phyloP scores from a whole-genome alignment of 2,888 invertebrate species.

The Dendrolimus pini region DNA sequence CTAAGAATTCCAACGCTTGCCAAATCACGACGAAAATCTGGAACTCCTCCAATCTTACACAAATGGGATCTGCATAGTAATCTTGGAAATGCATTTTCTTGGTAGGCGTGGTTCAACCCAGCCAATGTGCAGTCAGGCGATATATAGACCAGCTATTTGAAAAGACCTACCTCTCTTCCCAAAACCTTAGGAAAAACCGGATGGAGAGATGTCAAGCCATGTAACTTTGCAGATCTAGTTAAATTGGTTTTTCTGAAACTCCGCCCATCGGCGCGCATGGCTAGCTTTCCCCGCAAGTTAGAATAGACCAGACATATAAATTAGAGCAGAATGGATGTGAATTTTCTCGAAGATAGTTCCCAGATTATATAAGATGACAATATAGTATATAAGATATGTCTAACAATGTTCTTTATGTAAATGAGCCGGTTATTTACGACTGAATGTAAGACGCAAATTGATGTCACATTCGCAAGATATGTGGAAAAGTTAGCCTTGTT shows the following conservation, averaged over 20 bases:
- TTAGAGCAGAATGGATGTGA: constrained; percentile 48
- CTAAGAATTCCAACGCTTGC: constrained; percentile 19
- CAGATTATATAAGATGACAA: constrained; percentile 59
- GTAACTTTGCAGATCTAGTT: constrained; percentile 45
- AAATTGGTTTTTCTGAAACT: constrained; percentile 37
- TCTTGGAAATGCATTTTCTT: constrained; percentile 73
- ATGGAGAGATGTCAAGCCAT: constrained; percentile 28
- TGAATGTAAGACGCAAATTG: constrained; percentile 47
- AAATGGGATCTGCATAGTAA: constrained; percentile 54
- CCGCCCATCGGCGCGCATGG: constrained; percentile 69
- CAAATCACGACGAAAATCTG: constrained; percentile 44
- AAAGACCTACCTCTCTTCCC: constrained; percentile 29
- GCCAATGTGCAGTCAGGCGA: constrained; percentile 76
- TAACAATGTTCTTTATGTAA: constrained; percentile 68
- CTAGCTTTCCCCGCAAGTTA: constrained; percentile 42
- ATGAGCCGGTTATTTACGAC: constrained; percentile 66
- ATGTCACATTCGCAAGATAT: constrained; percentile 50
- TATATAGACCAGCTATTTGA: constrained; percentile 57
- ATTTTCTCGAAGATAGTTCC: constrained; percentile 73
- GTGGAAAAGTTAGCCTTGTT: constrained; percentile 40
- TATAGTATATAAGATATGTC: constrained; percentile 54
- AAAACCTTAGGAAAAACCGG: constrained; percentile 26
- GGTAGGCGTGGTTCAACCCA: constrained; percentile 68
- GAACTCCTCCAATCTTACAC: constrained; percentile 41
- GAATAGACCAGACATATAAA: constrained; percentile 44